Evolutionary conservation across 2,113 vertebrate species (phyloP).

Genomic region (Benitochromis conjunctus): DNA sequence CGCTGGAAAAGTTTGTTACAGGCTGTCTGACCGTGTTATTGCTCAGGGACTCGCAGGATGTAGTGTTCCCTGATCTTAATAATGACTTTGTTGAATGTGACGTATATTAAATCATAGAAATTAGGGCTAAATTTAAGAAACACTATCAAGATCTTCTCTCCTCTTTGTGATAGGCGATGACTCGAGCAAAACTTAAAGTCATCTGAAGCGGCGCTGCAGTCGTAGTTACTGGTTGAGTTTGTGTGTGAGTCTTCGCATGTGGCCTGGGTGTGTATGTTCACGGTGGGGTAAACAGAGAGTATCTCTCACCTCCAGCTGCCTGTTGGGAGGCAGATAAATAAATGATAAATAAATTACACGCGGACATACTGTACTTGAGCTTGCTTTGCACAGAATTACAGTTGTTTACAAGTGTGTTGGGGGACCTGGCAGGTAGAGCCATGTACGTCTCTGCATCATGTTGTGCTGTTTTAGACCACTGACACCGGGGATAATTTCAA

Average conservation of each 20-base stretch:
- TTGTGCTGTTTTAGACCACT: conserved; percentile 46
- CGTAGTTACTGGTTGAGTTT: background rate
- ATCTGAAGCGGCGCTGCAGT: background rate
- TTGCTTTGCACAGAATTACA: conserved; percentile 49
- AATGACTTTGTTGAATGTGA: background rate
- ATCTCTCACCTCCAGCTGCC: conserved; percentile 38
- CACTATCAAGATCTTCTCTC: background rate
- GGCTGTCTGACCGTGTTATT: background rate
- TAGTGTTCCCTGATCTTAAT: background rate
- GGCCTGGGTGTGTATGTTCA: background rate
- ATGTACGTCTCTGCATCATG: conserved; percentile 17
- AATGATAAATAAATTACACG: conserved; percentile 59
- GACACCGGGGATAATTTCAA: conserved; percentile 57
- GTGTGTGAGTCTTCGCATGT: background rate
- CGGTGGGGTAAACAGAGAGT: conserved; percentile 14
- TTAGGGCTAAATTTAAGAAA: background rate
- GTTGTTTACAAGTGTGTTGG: conserved; percentile 59
- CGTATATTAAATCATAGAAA: background rate
- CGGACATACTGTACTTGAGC: conserved; percentile 28
- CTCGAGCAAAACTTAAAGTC: background rate
- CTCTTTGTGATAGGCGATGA: background rate
- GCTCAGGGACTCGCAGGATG: background rate
- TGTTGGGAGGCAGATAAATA: conserved; percentile 47
- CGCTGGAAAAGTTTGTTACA: background rate
- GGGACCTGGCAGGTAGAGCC: conserved; percentile 21